These are phyloP conservation scores for Linyphia triangularis DNA, from an alignment of 2,888 invertebrate species.

Conservation along the genomic window DNA sequence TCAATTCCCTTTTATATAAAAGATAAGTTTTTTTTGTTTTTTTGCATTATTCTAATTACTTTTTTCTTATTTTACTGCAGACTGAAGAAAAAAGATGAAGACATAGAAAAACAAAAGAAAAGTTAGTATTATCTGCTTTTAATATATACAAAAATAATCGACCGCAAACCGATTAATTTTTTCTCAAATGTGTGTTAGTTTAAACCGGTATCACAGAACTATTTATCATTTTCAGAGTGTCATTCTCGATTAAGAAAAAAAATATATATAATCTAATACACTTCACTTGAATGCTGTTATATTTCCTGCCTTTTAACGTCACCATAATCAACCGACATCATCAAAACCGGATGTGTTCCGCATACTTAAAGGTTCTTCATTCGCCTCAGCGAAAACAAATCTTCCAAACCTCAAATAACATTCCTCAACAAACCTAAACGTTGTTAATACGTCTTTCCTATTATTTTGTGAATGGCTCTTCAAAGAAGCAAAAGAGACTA, in stretches of 20 bases:
- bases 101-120: neutral
- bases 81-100: constrained; percentile 72
- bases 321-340: too few species aligned
- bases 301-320: too few species aligned
- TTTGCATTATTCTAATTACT: neutral
- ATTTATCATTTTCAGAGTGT: neutral
- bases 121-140: neutral
- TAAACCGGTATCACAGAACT: neutral
- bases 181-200: neutral
- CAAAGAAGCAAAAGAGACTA: neutral
- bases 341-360: neutral
- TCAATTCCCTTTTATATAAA: too few species aligned
- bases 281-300: too few species aligned
- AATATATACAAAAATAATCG: too few species aligned
- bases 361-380: neutral
- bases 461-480: too few species aligned
- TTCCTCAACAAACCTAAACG: constrained; percentile 23
- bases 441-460: constrained; percentile 4
- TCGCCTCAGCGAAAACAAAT: constrained; percentile 6
- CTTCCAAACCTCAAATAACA: constrained; percentile 9
- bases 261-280: too few species aligned
- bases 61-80: constrained; percentile 26
- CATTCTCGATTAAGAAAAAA: neutral
- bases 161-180: too few species aligned
- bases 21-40: too few species aligned